These are phyloP conservation scores for Acleris cristana DNA, from an alignment of 2,888 invertebrate species.

Conservation along the genomic window DNA sequence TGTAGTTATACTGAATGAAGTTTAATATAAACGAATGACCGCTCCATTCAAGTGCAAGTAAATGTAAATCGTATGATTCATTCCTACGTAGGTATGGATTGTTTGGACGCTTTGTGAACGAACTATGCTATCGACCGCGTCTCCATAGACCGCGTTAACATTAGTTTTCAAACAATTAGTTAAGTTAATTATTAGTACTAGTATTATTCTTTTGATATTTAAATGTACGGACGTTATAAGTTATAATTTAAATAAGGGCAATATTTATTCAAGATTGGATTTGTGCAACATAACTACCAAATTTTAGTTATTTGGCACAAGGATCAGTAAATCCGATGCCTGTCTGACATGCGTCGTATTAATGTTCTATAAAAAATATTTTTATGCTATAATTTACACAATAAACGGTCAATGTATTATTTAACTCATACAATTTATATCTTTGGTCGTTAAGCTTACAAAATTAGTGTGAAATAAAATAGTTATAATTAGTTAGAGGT, in stretches of 20 bases:
- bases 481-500: too few species aligned
- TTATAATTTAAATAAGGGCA: conserved; percentile 1
- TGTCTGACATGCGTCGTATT: conserved; percentile 6
- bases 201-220: too few species aligned
- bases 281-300: neutral
- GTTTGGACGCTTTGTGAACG: conserved; percentile 40
- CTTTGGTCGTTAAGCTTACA: too few species aligned
- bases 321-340: conserved; percentile 4
- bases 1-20: neutral
- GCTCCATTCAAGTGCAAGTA: conserved; percentile 1
- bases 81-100: conserved; percentile 26
- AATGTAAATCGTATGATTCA: conserved; percentile 23
- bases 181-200: too few species aligned
- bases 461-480: too few species aligned
- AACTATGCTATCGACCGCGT: conserved; percentile 20
- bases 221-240: neutral
- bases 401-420: neutral
- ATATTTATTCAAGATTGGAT: conserved; percentile 21
- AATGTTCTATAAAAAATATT: conserved; percentile 4
- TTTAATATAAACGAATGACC: neutral
- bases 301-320: conserved; percentile 17
- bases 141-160: neutral
- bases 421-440: too few species aligned
- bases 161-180: neutral
- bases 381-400: neutral